A percentile compares a stretch with the other conserved stretches of the same genome.
These are phyloP conservation scores for Tiliqua scincoides DNA, from an alignment of 2,113 vertebrate species.

Conservation along the genomic window DNA sequence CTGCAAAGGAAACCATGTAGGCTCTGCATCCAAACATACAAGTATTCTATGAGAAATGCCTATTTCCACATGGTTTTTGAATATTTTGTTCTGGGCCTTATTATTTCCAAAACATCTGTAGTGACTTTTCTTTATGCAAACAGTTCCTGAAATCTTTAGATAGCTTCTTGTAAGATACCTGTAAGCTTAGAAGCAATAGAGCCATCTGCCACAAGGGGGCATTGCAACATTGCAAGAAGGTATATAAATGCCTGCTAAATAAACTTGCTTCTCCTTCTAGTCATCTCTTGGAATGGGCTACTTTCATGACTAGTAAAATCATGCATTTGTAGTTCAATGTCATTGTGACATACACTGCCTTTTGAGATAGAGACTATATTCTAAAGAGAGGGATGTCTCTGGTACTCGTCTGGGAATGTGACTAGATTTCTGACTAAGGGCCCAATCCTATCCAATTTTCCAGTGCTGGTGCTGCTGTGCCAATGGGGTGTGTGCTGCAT, in stretches of 20 bases:
- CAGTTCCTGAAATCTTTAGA: neutral
- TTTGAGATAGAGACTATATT: neutral
- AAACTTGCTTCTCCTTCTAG: neutral
- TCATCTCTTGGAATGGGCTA: neutral
- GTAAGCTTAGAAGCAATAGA: neutral
- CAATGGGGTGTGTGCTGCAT: too few species aligned
- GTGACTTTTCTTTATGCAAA: neutral
- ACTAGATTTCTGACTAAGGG: too few species aligned
- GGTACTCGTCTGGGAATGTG: too few species aligned
- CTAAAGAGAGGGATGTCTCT: neutral
- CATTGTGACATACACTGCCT: neutral
- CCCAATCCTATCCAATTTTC: too few species aligned
- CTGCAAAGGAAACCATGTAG: too few species aligned
- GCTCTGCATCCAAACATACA: too few species aligned
- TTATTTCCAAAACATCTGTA: neutral
- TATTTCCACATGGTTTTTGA: too few species aligned
- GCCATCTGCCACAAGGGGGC: slow-evolving; percentile 54
- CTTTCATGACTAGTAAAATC: neutral
- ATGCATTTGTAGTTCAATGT: neutral
- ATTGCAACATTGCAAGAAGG: slow-evolving; percentile 21
- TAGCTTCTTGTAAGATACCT: rapidly evolving
- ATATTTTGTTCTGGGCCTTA: too few species aligned
- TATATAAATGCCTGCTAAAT: neutral
- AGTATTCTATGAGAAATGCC: too few species aligned
- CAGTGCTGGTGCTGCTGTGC: too few species aligned